Evolutionary conservation across 2,797 vertebrate genomes (phyloP), one percentile per base, ranked within the genome.

Genomic region (Neomorphus geoffroyi): DNA sequence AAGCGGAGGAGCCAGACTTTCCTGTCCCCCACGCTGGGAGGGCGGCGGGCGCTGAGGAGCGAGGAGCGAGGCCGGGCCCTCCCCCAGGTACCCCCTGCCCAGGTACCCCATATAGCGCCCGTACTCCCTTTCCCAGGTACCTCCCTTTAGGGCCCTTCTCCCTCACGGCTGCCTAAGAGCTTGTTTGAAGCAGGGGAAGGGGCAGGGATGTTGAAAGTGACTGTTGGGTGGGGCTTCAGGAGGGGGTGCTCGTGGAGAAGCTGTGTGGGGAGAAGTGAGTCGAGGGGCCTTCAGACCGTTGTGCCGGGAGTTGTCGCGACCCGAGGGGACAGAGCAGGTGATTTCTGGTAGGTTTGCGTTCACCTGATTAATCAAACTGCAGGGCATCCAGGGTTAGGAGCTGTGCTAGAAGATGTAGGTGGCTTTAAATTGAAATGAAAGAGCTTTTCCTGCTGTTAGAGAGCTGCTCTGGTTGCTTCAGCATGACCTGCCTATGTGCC

Each of bases 1-100:
- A 69, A 95, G 93, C 95, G 35, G 91, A 88, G 87, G 66, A 94
- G 86, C 73, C 91, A 90, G 95, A 56, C 93, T 92, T 93, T 24
- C 50, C 79, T 51, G 37, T 88, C n/a, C 72, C 72, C 39, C 39
- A 0, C 57, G 35, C 73, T 5, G 66, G 93, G 33, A 94, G 89
- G 51, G 15, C 71, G 19, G 66, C 71, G 66, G 53, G 72, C 0
- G 64, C 78, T n/a, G 93, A 87, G 84, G 43, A 53, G n/a, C 22
- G 13, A 50, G 94, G 58, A 88, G 83, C 89, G 2, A 77, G 71
- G 3, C 57, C 1, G 13, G 37, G n/a, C 48, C 37, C 71, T 30
- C 27, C 8, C 86, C 8, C 86, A 43, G 43, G 43, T 43, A 18
- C 46, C 43, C 15, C 17, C 17, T 45, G 43, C 13, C 43, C 46